phyloP scores from a whole-genome alignment of 2,888 invertebrate genomes.

The Esperia sulphurella region DNA sequence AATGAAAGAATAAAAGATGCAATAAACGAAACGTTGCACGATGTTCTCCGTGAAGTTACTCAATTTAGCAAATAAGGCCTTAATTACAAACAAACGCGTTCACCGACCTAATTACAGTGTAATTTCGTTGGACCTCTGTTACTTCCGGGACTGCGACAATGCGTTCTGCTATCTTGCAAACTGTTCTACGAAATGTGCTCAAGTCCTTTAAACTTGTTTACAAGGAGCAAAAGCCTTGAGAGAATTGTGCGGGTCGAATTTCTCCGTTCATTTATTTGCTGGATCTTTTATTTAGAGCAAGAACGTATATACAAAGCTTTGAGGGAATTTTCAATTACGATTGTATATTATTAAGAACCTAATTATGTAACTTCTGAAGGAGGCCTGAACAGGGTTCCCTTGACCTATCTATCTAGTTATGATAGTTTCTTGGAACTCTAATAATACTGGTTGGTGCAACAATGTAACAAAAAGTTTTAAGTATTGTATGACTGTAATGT shows the following conservation, averaged over 20 bases:
- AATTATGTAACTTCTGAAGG: too few relatives aligned
- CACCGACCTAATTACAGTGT: slow-evolving; percentile 27
- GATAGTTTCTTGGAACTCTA: too few relatives aligned
- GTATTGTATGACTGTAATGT: too few relatives aligned
- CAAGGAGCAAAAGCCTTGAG: not conserved
- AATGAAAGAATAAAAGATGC: not conserved
- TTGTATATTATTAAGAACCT: too few relatives aligned
- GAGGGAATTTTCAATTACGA: too few relatives aligned
- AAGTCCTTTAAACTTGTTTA: not conserved
- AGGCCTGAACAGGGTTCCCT: too few relatives aligned
- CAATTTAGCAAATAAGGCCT: slow-evolving; percentile 29
- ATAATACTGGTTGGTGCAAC: too few relatives aligned
- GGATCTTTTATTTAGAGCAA: too few relatives aligned
- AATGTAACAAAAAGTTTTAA: too few relatives aligned
- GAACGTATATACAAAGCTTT: too few relatives aligned
- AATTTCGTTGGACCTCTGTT: slow-evolving; percentile 24
- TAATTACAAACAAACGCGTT: slow-evolving; percentile 37
- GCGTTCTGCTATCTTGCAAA: too few relatives aligned
- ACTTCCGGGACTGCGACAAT: slow-evolving; percentile 9
- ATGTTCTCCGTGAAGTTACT: slow-evolving; percentile 8
- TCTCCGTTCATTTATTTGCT: not conserved
- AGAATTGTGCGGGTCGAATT: not conserved
- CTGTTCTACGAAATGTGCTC: not conserved
- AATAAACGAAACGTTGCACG: not conserved
- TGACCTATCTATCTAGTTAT: too few relatives aligned